Evolutionary conservation across 2,888 invertebrate species (phyloP).

Genomic region (Sphinx pinastri): DNA sequence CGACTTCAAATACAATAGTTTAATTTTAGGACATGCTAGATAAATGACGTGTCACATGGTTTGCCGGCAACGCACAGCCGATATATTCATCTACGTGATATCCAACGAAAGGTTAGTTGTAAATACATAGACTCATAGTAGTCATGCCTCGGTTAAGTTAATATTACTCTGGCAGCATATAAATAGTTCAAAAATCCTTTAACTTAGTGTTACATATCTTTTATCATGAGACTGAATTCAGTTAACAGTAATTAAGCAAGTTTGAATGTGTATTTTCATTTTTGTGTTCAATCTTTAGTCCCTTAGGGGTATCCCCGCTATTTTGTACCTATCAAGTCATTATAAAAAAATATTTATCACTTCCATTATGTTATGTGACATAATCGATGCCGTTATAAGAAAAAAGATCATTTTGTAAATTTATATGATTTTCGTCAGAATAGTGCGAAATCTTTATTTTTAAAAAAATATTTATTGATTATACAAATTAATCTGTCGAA

Average conservation of each 20-base stretch:
- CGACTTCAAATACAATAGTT: not conserved
- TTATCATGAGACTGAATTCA: constrained; percentile 25
- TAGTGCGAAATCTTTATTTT: constrained; percentile 17
- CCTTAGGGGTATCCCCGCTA: too few relatives aligned
- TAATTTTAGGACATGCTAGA: not conserved
- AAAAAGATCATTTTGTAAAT: not conserved
- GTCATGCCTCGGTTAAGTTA: constrained; percentile 8
- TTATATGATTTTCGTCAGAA: not conserved
- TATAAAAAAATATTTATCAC: not conserved
- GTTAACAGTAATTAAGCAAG: constrained; percentile 13
- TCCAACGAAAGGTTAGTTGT: constrained; percentile 19
- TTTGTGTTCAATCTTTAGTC: constrained; percentile 12
- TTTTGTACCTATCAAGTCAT: not conserved
- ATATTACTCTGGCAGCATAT: constrained; percentile 8
- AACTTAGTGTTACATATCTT: constrained; percentile 22
- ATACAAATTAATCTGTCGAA: constrained; percentile 9
- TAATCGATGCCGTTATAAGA: not conserved
- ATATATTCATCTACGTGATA: constrained; percentile 3
- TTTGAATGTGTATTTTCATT: not conserved
- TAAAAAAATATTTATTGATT: constrained; percentile 26
- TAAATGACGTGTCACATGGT: not conserved
- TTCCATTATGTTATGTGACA: not conserved
- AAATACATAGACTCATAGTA: constrained; percentile 1
- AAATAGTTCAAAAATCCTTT: constrained; percentile 19
- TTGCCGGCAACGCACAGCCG: not conserved